These are phyloP conservation scores for Recurvirostra avosetta DNA, from an alignment of 2,113 vertebrate genomes.

Conservation along the genomic window DNA sequence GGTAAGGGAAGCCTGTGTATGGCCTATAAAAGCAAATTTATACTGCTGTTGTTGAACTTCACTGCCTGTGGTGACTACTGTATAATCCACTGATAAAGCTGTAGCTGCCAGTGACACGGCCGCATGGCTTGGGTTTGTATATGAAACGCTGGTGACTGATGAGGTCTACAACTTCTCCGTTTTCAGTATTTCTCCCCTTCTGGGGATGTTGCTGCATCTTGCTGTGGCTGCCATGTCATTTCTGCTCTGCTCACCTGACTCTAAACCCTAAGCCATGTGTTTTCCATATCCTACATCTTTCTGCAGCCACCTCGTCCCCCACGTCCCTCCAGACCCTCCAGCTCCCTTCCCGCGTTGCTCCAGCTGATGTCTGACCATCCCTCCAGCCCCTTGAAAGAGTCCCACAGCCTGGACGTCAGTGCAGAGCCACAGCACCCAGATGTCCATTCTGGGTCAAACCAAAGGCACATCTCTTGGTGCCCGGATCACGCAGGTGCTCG, in stretches of 20 bases:
- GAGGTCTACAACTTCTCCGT: not conserved
- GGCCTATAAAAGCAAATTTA: not conserved
- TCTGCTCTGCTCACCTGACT: not conserved
- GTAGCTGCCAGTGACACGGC: not conserved
- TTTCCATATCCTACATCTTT: not conserved
- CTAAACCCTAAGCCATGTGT: not conserved
- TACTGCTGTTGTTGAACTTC: not conserved
- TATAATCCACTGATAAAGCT: not conserved
- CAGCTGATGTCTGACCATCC: not conserved
- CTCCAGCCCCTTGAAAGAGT: not conserved
- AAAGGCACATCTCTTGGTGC: not conserved
- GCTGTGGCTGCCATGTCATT: not conserved
- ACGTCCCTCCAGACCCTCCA: not conserved
- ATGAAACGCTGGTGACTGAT: not conserved
- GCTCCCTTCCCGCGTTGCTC: not conserved
- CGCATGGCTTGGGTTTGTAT: not conserved
- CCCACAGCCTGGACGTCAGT: not conserved
- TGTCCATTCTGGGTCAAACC: not conserved
- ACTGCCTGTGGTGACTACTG: not conserved
- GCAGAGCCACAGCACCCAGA: not conserved
- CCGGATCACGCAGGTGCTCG: not conserved
- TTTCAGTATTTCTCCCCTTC: not conserved
- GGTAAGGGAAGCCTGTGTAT: not conserved
- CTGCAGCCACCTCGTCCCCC: not conserved
- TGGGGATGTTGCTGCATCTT: not conserved